Percentiles rank a stretch among this genome's conserved stretches.
Evolutionary conservation across 2,113 vertebrate species (phyloP).

Genomic region (Rhizomys pruinosus): DNA sequence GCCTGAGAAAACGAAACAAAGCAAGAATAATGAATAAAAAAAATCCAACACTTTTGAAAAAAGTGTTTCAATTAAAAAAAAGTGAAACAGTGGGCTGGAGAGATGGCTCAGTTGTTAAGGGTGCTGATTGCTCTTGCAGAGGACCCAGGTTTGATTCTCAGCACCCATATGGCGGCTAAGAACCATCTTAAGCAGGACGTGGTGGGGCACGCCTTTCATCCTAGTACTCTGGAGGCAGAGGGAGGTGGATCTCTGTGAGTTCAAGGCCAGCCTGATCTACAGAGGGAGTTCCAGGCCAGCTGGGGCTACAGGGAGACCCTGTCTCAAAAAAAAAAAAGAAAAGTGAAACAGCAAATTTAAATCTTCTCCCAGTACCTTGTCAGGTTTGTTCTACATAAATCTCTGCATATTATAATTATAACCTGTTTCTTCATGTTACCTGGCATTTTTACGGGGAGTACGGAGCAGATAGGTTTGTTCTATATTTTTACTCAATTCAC

Average conservation of each 20-base stretch:
- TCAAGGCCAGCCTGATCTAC: no score
- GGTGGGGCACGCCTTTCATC: no score
- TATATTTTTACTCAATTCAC: background rate
- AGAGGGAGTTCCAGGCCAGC: no score
- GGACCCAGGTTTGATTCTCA: no score
- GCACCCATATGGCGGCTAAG: no score
- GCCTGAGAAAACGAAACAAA: background rate
- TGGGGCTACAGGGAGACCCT: no score
- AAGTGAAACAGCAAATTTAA: background rate
- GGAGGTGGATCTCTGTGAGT: no score
- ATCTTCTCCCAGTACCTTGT: background rate
- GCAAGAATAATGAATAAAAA: background rate
- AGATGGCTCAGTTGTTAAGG: no score
- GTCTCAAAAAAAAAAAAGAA: background rate
- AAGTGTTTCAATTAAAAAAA: conserved; percentile 35
- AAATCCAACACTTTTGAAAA: background rate
- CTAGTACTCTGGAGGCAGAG: no score
- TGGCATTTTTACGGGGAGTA: conserved; percentile 23
- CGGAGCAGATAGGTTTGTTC: background rate
- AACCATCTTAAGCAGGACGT: no score
- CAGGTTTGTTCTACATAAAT: conserved; percentile 18
- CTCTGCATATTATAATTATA: background rate
- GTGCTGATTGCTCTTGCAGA: no score
- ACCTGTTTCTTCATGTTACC: conserved; percentile 23
- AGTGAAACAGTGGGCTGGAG: background rate